Conservation (phyloP, 2,113 vertebrate genomes). For the Symphodus melops region DNA sequence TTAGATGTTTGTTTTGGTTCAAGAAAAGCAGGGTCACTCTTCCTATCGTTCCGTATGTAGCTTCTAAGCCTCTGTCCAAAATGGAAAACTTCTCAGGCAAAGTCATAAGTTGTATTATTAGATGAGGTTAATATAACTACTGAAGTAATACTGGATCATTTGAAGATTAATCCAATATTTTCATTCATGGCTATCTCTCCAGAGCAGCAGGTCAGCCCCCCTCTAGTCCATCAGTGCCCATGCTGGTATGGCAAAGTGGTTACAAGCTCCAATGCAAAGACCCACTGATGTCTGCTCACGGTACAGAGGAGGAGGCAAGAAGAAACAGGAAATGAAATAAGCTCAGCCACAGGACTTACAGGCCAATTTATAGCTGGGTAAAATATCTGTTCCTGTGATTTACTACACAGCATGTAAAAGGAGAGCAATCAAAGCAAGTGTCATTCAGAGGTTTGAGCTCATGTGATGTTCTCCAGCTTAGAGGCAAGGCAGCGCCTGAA, state of each 20-base stretch:
- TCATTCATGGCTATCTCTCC: conserved; percentile 35
- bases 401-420: background rate
- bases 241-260: too few species aligned
- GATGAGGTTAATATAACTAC: too few species aligned
- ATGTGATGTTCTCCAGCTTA: too few species aligned
- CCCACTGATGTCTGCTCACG: background rate
- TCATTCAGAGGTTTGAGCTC: too few species aligned
- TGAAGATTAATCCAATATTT: background rate
- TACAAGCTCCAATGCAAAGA: too few species aligned
- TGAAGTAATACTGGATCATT: too few species aligned
- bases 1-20: conserved; percentile 32
- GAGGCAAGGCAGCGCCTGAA: too few species aligned
- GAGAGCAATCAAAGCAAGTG: background rate
- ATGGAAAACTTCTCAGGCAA: too few species aligned
- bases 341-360: conserved; percentile 58
- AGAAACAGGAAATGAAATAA: background rate
- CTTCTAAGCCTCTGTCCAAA: too few species aligned
- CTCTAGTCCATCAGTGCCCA: conserved; percentile 10
- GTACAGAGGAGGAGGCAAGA: conserved; percentile 2
- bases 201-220: conserved; percentile 7
- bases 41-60: too few species aligned
- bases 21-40: conserved; percentile 11
- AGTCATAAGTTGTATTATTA: too few species aligned
- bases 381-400: too few species aligned
- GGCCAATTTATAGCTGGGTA: background rate